Base-by-base conservation (phyloP, 1,140 invertebrate species). In the Ceratosolen fusciceps region DNA sequence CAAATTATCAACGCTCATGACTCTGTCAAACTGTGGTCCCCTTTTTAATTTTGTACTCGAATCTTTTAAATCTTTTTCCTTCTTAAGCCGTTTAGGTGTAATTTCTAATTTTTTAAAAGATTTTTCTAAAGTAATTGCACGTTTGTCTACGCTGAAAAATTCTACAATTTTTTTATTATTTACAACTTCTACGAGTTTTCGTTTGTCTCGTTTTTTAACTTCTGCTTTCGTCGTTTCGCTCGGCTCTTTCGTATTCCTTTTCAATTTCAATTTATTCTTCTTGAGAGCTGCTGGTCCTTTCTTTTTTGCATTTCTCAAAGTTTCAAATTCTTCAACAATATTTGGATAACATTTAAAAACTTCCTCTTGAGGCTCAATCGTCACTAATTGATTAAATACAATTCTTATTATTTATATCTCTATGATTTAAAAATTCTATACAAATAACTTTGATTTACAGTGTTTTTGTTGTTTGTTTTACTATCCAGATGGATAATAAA, bases 311-410 rank as follows among this genome's bases (percentile, higher is more conserved):
- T 89, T 91, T 91, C 91, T 93, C 84, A 87, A 91, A 86, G 88
- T 91, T 89, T 87, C 89, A 91, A 90, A 96, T 86, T 84, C 89
- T 85, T 90, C 90, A 62, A 94, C 94, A 81, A 95, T 83, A 54
- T 92, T 87, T 83, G 92, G 95, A 93, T 94, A 95, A 85, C 92
- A 94, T 86, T 89, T 85, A 62, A 91, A 87, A 81, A 96, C 90
- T 34, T 93, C 83, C 71, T 92, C 87, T 87, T 94, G 92, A 1
- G 93, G 92, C 85, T 96, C 95, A n/a, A 93, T 91, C 1, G 94
- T 94, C 7, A 87, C 83, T 67, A 81, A 91, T 89, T 68, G 34
- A 58, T 58, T 3, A 49, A 19, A 49, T 70, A 34, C 29, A 60
- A 54, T 67, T n/a, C n/a, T 1, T 49, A 12, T 5, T 39, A 47